Base-by-base conservation (phyloP, 2,888 invertebrate genomes). In the Neocrepidodera transversa region DNA sequence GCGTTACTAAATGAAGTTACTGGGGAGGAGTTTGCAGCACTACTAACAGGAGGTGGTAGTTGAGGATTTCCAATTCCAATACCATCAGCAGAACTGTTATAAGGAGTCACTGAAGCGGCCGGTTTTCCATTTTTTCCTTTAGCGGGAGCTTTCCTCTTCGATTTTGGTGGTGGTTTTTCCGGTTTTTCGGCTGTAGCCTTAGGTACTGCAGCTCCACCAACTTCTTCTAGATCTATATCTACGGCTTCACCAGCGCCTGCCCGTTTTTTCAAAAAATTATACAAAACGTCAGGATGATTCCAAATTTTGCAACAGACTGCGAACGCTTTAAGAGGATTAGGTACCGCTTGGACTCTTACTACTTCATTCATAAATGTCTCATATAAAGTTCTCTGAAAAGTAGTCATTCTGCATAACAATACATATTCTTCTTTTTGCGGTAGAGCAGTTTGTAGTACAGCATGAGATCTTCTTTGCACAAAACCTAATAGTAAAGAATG, bases 261-360 rank as follows among this genome's bases (percentile, higher is more conserved):
- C 42, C 91, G 86, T 76, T 93, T 93, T 74, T 88, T 90, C 57
- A 95, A 79, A 75, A 93, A 94, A 75, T 94, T 90, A 76, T 93
- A 95, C 20, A 95, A 78, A 13, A 95, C 93, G 77, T 95, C 95
- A 0, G 95, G 95, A 80, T 95, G 95, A 77, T 95, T 95, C 95
- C 95, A 95, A 69, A 95, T 95, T 85, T 98, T 99, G 77, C 97
- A 97, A 77, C 98, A 98, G 57, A 98, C 96, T 14, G 98, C 95
- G 79, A 98, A 98, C 1, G 98, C 97, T 80, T 97, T 97, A 56
- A 99, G 82, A 0, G 98, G 97, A 83, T 98, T 98, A 20, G 94
- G 93, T 54, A 93, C 92, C 10, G 90, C 87, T 49, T 93, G 91
- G 13, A 89, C 89, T 17, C 93, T 84, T 0, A 94, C 92, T 1